Evolutionary conservation across 1,140 invertebrate species (phyloP), one percentile per base, ranked within the genome.

Genomic region (Sitophilus oryzae): DNA sequence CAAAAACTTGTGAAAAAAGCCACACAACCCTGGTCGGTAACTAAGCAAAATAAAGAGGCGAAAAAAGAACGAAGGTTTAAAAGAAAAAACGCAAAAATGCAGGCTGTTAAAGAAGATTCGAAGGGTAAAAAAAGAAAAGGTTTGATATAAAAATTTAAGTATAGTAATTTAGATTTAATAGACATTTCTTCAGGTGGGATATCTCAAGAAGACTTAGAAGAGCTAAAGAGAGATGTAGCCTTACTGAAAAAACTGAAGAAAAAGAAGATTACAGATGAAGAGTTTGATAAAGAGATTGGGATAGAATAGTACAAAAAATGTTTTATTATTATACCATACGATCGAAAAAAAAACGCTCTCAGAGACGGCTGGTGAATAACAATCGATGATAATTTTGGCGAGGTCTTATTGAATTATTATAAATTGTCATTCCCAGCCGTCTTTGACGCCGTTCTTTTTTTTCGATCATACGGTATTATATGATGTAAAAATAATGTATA

Each of bases 191-290:
- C 47, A 51, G 34, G 58, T 45, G 73, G 78, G 50, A 75, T 82
- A 23, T 82, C 79, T 16, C 78, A 87, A 61, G 85, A 89, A 58
- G 90, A 96, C 59, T 68, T 91, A n/a, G 80, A 88, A 40, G 91
- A 95, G 66, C 70, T 96, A 21, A 83, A 82, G 4, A 84, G 83
- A 56, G 92, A 96, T 72, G 81, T 90, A 38, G 80, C 83, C 1
- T 73, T 96, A 23, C 77, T 95, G 15, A 96, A 95, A 69, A 93
- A 91, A 67, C 74, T 93, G 0, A 95, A 94, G 69, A 91, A 85
- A 65, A 85, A 88, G 65, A 95, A 94, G 63, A 82, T 84, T 14
- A 75, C 71, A 2, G 68, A 81, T 30, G 77, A 82, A 57, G 76
- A 84, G 52, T 82, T 78, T 62, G 76, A 83, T 61, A 71, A 78